Conservation (phyloP, 2,113 vertebrate species). For the Glareola pratincola region DNA sequence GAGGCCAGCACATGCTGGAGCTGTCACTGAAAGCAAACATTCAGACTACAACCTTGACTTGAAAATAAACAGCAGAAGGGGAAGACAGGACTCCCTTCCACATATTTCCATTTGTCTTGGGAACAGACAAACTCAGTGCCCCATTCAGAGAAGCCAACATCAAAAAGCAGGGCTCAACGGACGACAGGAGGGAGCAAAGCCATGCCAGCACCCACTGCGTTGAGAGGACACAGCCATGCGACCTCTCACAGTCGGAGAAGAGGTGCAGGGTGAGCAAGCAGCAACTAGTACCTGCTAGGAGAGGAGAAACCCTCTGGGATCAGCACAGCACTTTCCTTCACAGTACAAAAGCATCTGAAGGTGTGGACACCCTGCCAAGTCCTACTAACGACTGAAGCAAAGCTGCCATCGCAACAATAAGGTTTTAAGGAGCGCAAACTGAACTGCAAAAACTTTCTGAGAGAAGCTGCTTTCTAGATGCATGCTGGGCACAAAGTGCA, state of each 20-base stretch:
- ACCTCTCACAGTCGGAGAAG: not conserved
- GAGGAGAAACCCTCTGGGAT: not conserved
- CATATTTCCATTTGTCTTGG: not conserved
- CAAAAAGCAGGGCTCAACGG: not conserved
- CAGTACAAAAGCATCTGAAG: not conserved
- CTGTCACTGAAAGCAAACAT: not conserved
- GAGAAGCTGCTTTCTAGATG: not conserved
- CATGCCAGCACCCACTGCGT: not conserved
- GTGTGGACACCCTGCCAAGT: rapidly evolving
- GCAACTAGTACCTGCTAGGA: not conserved
- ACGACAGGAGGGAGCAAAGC: not conserved
- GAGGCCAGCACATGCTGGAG: not conserved
- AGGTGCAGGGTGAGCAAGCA: not conserved
- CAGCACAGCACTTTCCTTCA: not conserved
- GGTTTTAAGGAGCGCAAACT: not conserved
- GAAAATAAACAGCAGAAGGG: conserved; percentile 1
- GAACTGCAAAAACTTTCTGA: not conserved
- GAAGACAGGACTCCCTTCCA: not conserved
- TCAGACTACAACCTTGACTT: not conserved
- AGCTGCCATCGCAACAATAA: not conserved
- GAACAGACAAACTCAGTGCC: not conserved
- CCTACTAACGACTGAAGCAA: not conserved
- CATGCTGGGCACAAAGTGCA: not conserved
- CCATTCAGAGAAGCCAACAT: not conserved
- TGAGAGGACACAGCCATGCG: rapidly evolving